Conservation (phyloP, 1,140 invertebrate genomes). For the Ctenoplectra terminalis region DNA sequence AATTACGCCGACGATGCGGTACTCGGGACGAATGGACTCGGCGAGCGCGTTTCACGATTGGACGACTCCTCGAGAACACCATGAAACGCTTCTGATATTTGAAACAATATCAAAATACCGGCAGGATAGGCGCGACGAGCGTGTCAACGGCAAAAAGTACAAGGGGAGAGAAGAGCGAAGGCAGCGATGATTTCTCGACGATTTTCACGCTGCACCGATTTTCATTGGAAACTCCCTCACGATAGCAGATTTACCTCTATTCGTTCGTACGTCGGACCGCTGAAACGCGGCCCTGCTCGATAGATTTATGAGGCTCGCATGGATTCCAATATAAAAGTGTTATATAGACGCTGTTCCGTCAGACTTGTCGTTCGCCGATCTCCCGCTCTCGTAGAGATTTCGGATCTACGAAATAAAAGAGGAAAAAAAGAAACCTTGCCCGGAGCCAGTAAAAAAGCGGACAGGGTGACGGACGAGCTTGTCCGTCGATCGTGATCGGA, state of each 20-base stretch:
- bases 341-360: conserved; percentile 59
- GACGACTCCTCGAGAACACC: conserved; percentile 2
- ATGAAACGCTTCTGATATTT: conserved; percentile 11
- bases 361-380: conserved; percentile 46
- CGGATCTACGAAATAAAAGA: background rate
- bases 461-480: conserved; percentile 61
- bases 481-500: conserved; percentile 58
- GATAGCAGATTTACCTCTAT: conserved; percentile 50
- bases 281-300: conserved; percentile 60
- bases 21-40: conserved; percentile 27
- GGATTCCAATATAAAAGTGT: conserved; percentile 75
- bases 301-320: conserved; percentile 72
- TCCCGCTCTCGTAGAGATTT: background rate
- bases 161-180: background rate
- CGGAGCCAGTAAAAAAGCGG: conserved; percentile 43
- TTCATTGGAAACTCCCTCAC: conserved; percentile 37
- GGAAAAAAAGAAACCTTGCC: conserved; percentile 21
- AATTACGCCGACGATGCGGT: conserved; percentile 45
- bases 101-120: conserved; percentile 33
- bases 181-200: conserved; percentile 59
- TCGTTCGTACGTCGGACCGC: conserved; percentile 30
- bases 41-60: conserved; percentile 20
- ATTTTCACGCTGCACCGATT: conserved; percentile 61
- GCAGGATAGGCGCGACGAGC: conserved; percentile 6
- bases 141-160: background rate